Percentiles rank a stretch among this genome's conserved stretches.
phyloP scores from a whole-genome alignment of 2,888 invertebrate species.

The Melieria crassipennis region DNA sequence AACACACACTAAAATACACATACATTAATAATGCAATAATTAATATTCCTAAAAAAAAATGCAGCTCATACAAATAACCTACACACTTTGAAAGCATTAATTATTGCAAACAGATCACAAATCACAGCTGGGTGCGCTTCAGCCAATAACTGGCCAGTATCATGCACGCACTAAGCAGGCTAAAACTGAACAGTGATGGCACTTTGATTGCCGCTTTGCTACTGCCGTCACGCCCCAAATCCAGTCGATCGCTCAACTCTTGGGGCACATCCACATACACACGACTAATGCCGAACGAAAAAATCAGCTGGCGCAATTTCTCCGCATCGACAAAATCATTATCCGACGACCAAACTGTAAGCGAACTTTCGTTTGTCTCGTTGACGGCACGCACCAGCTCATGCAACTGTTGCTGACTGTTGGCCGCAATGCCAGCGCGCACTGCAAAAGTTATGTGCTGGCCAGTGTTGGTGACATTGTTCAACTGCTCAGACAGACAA shows the following conservation, averaged over 20 bases:
- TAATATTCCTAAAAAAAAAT: neutral
- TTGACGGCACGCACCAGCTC: conserved; percentile 69
- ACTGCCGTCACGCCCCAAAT: conserved; percentile 40
- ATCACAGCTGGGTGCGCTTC: conserved; percentile 6
- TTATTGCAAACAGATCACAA: neutral
- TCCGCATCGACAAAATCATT: conserved; percentile 75
- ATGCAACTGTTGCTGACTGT: conserved; percentile 72
- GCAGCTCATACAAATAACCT: too few relatives aligned
- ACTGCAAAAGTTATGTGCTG: conserved; percentile 85
- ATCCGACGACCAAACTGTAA: conserved; percentile 83
- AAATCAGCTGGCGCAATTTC: conserved; percentile 74
- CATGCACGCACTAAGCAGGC: conserved; percentile 53
- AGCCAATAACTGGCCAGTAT: conserved; percentile 52
- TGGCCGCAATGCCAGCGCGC: conserved; percentile 74
- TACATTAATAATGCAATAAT: neutral
- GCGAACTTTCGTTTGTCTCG: conserved; percentile 66
- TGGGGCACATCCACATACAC: conserved; percentile 83
- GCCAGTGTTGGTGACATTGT: conserved; percentile 64
- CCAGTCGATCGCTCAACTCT: conserved; percentile 68
- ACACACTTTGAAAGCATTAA: too few relatives aligned
- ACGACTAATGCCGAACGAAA: conserved; percentile 72
- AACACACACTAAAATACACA: too few relatives aligned
- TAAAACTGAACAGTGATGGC: conserved; percentile 49
- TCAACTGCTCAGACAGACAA: conserved; percentile 38
- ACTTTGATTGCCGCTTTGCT: conserved; percentile 25